Evolutionary conservation across 2,113 vertebrate genomes (phyloP).

Genomic region (Nannobrachium achirus): DNA sequence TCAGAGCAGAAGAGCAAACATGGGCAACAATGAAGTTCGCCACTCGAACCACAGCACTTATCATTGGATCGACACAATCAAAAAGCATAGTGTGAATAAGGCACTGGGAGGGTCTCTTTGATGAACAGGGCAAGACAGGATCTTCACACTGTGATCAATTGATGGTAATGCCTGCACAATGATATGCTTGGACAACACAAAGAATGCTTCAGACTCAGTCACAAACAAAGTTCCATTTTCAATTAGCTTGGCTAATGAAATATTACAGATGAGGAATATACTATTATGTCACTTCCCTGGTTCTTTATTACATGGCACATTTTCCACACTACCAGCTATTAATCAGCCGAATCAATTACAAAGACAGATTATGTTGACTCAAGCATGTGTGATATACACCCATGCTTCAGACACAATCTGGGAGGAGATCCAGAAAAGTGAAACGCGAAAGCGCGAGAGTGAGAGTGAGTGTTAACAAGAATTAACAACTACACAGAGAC

Average conservation of each 20-base stretch:
- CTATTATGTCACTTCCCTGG: slow-evolving; percentile 39
- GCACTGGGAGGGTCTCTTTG: not conserved
- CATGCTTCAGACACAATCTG: slow-evolving; percentile 34
- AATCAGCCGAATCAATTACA: slow-evolving; percentile 65
- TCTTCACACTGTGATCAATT: slow-evolving; percentile 24
- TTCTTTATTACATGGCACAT: slow-evolving; percentile 48
- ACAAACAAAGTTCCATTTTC: slow-evolving; percentile 42
- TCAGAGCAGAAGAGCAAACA: slow-evolving; percentile 16
- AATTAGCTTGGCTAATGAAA: slow-evolving; percentile 63
- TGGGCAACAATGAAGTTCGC: slow-evolving; percentile 9
- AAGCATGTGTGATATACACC: slow-evolving; percentile 28
- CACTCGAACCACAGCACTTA: slow-evolving; percentile 20
- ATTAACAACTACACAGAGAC: not conserved
- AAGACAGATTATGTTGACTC: slow-evolving; percentile 53
- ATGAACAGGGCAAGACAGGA: slow-evolving; percentile 12
- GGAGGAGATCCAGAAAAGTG: slow-evolving; percentile 32
- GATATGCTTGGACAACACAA: slow-evolving; percentile 45
- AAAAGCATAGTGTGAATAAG: slow-evolving; percentile 4
- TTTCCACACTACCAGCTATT: slow-evolving; percentile 37
- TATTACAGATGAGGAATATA: slow-evolving; percentile 53
- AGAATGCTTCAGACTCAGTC: slow-evolving; percentile 24
- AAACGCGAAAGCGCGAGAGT: slow-evolving; percentile 16
- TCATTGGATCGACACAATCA: slow-evolving; percentile 33
- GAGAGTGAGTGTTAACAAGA: not conserved
- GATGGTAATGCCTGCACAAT: slow-evolving; percentile 32